Evolutionary conservation across 2,113 vertebrate genomes (phyloP), one percentile per base, ranked within the genome.

Genomic region (Camelus dromedarius): DNA sequence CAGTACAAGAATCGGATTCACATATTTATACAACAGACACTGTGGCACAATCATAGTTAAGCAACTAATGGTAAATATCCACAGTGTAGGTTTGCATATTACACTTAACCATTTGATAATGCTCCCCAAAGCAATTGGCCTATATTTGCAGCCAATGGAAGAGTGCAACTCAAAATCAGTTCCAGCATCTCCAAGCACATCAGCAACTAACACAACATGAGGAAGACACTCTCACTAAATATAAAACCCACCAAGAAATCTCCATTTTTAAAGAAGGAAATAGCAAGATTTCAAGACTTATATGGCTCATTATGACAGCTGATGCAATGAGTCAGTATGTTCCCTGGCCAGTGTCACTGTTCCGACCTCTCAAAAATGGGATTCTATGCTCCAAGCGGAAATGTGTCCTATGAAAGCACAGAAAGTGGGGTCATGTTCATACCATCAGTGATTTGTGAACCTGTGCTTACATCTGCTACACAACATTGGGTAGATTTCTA

Each of bases 401-500:
- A 30, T 85, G 46, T 93, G 64, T 28, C 89, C 54, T 90, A 89
- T 72, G 30, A 90, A 90, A 85, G 52, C 46, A 77, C 9, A 82
- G 24, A 19, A 75, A 56, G 32, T 72, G 38, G 6, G 3, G 38
- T 87, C 75, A 35, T 50, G 58, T 80, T 75, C 38, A 60, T 67
- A 87, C 35, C 18, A 48, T 75, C n/a, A 42, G 6, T 60, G n/a
- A 87, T n/a, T 24, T 75, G 6, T n/a, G 32, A 76, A 87, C 28
- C 32, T 67, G 26, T 18, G 48, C 19, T 75, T 86, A 81, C 18
- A 35, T 81, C 81, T 67, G 20, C 38, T 91, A 46, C 3, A 52
- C 32, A 50, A 28, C n/a, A 81, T 12, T 87, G 20, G 8, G 8
- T 24, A 80, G 14, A 66, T 13, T 79, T 90, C 28, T 72, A 75